Percentiles rank a stretch among this genome's conserved stretches.
Evolutionary conservation across 30 jellyfish, hydroid and myxozoan genomes (phyloP).

Genomic region (Aurelia sp.): DNA sequence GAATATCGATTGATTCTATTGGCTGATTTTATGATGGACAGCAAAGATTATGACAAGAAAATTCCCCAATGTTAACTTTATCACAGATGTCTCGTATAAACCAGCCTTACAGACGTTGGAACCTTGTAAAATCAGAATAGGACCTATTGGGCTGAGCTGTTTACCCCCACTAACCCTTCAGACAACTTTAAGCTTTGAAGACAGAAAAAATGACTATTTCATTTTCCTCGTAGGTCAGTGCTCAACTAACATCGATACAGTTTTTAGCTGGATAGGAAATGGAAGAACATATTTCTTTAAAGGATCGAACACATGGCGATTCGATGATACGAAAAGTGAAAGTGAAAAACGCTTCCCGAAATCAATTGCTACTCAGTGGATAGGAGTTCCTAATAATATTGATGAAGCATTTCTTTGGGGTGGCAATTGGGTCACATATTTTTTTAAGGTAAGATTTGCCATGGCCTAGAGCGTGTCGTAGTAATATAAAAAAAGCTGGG

Average conservation of each 20-base stretch:
- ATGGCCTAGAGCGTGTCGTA: background rate
- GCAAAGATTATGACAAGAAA: no score
- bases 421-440: slow-evolving; percentile 69
- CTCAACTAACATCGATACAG: slow-evolving; percentile 59
- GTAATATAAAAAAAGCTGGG: background rate
- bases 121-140: no score
- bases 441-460: slow-evolving; percentile 72
- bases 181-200: no score
- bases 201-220: no score
- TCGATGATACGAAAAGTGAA: slow-evolving; percentile 45
- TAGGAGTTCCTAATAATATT: slow-evolving; percentile 52
- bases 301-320: slow-evolving; percentile 64
- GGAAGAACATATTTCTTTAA: slow-evolving; percentile 75
- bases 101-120: no score
- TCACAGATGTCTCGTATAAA: no score
- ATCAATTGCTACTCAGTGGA: slow-evolving; percentile 44
- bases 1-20: no score
- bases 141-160: no score
- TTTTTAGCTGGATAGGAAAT: slow-evolving; percentile 75
- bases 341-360: slow-evolving; percentile 70
- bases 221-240: slow-evolving; percentile 42
- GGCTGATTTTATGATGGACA: no score
- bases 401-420: slow-evolving; percentile 93
- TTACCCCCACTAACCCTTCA: no score
- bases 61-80: no score